Percentiles rank a stretch among this genome's conserved stretches.
phyloP scores from a whole-genome alignment of 1,140 invertebrate species.

The Ephestia elutella region DNA sequence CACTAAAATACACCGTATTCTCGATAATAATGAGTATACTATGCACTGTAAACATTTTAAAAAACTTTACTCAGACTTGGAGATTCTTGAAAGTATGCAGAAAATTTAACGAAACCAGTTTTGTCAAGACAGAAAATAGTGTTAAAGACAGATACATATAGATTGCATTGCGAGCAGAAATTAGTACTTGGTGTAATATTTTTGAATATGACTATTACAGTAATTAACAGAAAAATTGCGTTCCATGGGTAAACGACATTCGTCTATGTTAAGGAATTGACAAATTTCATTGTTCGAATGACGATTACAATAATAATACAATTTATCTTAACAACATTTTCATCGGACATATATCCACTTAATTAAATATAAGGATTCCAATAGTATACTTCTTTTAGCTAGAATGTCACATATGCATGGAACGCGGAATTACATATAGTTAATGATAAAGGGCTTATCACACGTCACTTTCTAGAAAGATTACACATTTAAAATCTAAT shows the following conservation, averaged over 20 bases:
- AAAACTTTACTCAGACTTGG: constrained; percentile 49
- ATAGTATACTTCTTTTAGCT: not conserved
- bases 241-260: constrained; percentile 7
- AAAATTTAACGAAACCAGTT: constrained; percentile 26
- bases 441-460: not conserved
- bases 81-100: constrained; percentile 29
- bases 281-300: constrained; percentile 5
- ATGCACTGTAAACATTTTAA: constrained; percentile 41
- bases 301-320: not conserved
- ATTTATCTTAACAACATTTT: not conserved
- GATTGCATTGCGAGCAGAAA: not conserved
- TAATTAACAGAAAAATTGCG: not conserved
- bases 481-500: not conserved
- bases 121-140: constrained; percentile 46
- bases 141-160: too few relatives aligned
- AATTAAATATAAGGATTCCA: not conserved
- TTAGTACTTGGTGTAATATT: not conserved
- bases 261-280: constrained; percentile 5
- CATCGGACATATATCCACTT: not conserved
- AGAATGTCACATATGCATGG: constrained; percentile 1
- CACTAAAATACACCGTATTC: constrained; percentile 13
- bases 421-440: not conserved
- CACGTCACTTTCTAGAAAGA: not conserved
- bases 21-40: constrained; percentile 26
- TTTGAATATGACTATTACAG: too few relatives aligned